Conservation (phyloP, 2,113 vertebrate genomes). For the Atlantisia rogersi region DNA sequence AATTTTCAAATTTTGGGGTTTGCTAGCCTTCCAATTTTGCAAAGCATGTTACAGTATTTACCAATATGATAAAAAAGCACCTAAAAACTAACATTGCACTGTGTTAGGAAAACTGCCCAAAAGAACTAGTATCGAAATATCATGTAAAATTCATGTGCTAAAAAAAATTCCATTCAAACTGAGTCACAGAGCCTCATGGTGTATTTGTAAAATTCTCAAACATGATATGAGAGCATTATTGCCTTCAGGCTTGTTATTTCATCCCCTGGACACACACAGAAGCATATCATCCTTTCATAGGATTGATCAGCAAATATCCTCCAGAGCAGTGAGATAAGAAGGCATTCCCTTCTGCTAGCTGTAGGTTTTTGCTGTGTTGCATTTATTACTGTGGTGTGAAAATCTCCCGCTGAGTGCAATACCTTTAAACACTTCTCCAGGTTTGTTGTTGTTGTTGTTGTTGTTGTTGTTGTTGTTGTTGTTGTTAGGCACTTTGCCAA, state of each 20-base stretch:
- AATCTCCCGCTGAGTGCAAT: slow-evolving; percentile 68
- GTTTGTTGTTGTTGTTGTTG: background rate
- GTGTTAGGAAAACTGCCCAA: slow-evolving; percentile 54
- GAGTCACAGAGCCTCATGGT: slow-evolving; percentile 69
- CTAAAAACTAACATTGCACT: slow-evolving; percentile 28
- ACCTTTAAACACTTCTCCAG: slow-evolving; percentile 63
- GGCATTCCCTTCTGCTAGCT: slow-evolving; percentile 61
- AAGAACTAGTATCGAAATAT: slow-evolving; percentile 49
- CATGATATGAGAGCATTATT: slow-evolving; percentile 73
- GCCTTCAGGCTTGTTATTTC: slow-evolving; percentile 70
- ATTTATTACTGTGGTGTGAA: slow-evolving; percentile 69
- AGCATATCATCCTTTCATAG: slow-evolving; percentile 77
- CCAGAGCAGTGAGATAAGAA: slow-evolving; percentile 73
- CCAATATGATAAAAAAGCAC: slow-evolving; percentile 30
- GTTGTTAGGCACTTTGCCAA: slow-evolving; percentile 58
- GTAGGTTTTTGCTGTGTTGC: slow-evolving; percentile 66
- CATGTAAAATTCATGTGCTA: slow-evolving; percentile 73
- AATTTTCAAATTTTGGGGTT: slow-evolving; percentile 18
- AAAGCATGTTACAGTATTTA: background rate
- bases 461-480: slow-evolving; percentile 34
- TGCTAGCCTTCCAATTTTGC: background rate
- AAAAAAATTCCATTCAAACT: slow-evolving; percentile 69
- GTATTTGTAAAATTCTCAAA: slow-evolving; percentile 74
- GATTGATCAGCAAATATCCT: slow-evolving; percentile 76
- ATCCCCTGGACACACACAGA: slow-evolving; percentile 67